A percentile compares a stretch with the other conserved stretches of the same genome.
Evolutionary conservation across 1,140 invertebrate species (phyloP).

Genomic region (Hormaphis cornu): DNA sequence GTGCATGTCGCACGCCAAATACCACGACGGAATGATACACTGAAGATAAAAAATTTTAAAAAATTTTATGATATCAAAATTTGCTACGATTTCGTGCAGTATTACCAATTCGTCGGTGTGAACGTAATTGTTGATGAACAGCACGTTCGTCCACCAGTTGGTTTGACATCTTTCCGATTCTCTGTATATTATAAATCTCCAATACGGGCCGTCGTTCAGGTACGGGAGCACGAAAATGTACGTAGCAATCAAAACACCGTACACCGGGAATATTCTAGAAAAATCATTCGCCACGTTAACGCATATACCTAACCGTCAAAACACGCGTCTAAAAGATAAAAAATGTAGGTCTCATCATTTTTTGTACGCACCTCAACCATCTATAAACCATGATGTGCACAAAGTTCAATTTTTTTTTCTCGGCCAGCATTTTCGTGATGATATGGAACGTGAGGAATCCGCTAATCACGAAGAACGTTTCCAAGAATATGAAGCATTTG

Average conservation of each 20-base stretch:
- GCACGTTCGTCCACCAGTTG: conserved; percentile 74
- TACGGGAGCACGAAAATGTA: conserved; percentile 58
- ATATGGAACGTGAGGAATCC: conserved; percentile 38
- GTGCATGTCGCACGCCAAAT: conserved; percentile 56
- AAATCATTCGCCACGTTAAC: too few species aligned
- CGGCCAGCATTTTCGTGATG: conserved; percentile 36
- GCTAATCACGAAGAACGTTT: conserved; percentile 44
- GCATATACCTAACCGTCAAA: too few species aligned
- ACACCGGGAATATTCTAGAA: conserved; percentile 58
- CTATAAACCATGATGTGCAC: conserved; percentile 35
- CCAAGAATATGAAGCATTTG: conserved; percentile 44
- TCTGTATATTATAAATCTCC: conserved; percentile 49
- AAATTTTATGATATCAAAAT: too few species aligned
- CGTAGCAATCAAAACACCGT: conserved; percentile 55
- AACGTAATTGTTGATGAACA: conserved; percentile 78
- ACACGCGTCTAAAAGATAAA: too few species aligned
- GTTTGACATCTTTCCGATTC: conserved; percentile 56
- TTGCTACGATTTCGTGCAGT: too few species aligned
- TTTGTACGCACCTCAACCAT: conserved; percentile 37
- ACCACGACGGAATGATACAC: conserved; percentile 59
- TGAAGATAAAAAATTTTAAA: conserved; percentile 32
- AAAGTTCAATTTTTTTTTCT: conserved; percentile 37
- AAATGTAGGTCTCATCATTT: too few species aligned
- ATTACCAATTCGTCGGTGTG: conserved; percentile 52
- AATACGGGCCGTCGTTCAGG: conserved; percentile 56